Base-by-base conservation (phyloP, 1,140 invertebrate genomes). In the Leptopilina boulardi region DNA sequence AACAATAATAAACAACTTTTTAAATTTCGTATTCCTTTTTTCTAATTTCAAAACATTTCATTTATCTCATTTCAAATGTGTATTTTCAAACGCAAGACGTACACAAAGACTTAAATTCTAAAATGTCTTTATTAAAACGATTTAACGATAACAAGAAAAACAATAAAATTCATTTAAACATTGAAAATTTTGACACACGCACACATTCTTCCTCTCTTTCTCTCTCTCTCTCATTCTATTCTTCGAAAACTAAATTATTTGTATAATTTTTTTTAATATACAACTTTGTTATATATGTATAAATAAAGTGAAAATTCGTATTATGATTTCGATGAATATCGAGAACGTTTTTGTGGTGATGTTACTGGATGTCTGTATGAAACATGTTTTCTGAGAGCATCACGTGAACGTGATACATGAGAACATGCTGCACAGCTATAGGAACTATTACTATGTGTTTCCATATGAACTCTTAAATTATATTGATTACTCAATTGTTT, bases 401-500 rank as follows among this genome's bases (percentile, higher is more conserved):
- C 96, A 78, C 96, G 92, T 71, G 96, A 96, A 75, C 96, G 92
- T 44, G 96, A 97, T 18, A 97, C 96, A 86, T 97, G 96, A 21
- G 93, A 94, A 90, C 96, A 97, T 0, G 96, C 95, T 71, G 95
- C 93, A 86, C 96, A 97, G 21, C 96, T 96, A 87, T 93, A 94
- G 74, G 94, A 94, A 76, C 95, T 94, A 82, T 96, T 96, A 84
- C 96, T 95, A 86, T 97, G 96, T 15, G 96, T 97, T 87, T 97
- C 96, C 93, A 97, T 94, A 86, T 97, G 96, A 78, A 97, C 96
- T 59, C 96, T 92, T 82, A 97, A 90, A 90, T 97, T 97, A 89
- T 97, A 97, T 87, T 97, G 96, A 91, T 97, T 97, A 89, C 95
- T 96, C 41, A 97, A 91, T 76, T 96, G 95, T 89, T 97, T 97